These are phyloP conservation scores for Platyrinchus mystaceus DNA, from an alignment of 2,797 vertebrate species.

Conservation along the genomic window DNA sequence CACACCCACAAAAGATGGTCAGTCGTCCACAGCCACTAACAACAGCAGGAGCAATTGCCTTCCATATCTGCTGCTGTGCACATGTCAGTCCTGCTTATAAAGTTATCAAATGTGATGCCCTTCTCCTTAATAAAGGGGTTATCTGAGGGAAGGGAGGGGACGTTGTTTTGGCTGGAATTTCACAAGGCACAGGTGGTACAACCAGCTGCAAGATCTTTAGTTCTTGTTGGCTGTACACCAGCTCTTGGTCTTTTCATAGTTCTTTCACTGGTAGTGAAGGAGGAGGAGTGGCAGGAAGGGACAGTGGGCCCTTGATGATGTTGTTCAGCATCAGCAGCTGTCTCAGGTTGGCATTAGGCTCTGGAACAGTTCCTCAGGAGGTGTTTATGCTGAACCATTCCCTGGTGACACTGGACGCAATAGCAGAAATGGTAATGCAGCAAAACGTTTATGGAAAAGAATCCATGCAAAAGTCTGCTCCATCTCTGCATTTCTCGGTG, in stretches of 20 bases:
- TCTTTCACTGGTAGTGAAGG: slow-evolving; percentile 76
- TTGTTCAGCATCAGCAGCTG: slow-evolving; percentile 80
- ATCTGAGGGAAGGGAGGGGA: slow-evolving; percentile 76
- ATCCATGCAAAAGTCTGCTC: slow-evolving; percentile 7
- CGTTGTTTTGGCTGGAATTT: slow-evolving; percentile 82
- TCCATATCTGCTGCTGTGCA: neutral
- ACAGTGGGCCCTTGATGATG: slow-evolving; percentile 78
- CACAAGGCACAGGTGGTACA: slow-evolving; percentile 83
- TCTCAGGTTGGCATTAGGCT: slow-evolving; percentile 81
- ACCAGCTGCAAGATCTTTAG: slow-evolving; percentile 84
- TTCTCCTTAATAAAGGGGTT: slow-evolving; percentile 65
- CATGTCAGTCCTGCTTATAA: neutral
- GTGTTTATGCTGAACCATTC: slow-evolving; percentile 61
- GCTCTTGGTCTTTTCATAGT: slow-evolving; percentile 81
- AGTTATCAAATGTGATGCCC: slow-evolving; percentile 69
- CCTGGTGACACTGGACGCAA: slow-evolving; percentile 60
- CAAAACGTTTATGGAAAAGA: slow-evolving; percentile 6
- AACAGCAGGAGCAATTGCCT: neutral
- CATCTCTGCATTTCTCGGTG: neutral
- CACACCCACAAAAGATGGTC: neutral
- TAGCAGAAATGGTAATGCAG: slow-evolving; percentile 30
- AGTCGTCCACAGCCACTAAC: neutral
- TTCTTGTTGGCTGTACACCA: slow-evolving; percentile 82
- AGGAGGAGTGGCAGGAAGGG: slow-evolving; percentile 80
- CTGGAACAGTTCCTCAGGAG: slow-evolving; percentile 72